Evolutionary conservation across 1,140 invertebrate species (phyloP).

Genomic region (Andricus grossulariae): DNA sequence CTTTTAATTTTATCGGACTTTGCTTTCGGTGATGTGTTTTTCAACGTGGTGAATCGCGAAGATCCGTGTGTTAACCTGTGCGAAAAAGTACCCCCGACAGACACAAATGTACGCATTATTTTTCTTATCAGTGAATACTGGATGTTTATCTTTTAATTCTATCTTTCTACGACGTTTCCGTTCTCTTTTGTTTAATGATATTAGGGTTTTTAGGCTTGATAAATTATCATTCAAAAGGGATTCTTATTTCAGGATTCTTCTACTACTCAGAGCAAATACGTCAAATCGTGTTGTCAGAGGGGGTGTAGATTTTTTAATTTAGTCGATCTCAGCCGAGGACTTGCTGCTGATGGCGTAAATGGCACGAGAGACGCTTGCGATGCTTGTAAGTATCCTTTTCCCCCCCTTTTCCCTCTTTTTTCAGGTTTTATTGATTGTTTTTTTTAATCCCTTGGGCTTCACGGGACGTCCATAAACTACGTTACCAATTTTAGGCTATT

Average conservation of each 20-base stretch:
- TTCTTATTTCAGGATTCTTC: slow-evolving; percentile 51
- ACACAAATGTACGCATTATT: slow-evolving; percentile 48
- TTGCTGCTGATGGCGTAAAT: slow-evolving; percentile 57
- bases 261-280: slow-evolving; percentile 52
- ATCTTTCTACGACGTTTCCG: slow-evolving; percentile 21
- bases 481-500: too few relatives aligned
- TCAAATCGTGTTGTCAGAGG: slow-evolving; percentile 68
- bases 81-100: slow-evolving; percentile 57
- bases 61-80: slow-evolving; percentile 66
- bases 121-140: slow-evolving; percentile 7
- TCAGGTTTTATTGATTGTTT: too few relatives aligned
- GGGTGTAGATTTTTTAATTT: slow-evolving; percentile 73
- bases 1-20: slow-evolving; percentile 42
- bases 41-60: slow-evolving; percentile 56
- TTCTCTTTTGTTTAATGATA: background rate
- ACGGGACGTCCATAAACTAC: too few relatives aligned
- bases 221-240: background rate
- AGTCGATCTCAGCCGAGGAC: slow-evolving; percentile 58
- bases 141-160: background rate
- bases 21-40: slow-evolving; percentile 56
- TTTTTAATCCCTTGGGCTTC: too few relatives aligned
- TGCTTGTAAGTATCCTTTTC: slow-evolving; percentile 58
- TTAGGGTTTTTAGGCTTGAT: slow-evolving; percentile 1
- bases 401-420: slow-evolving; percentile 17
- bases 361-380: slow-evolving; percentile 66